These are phyloP conservation scores for Eupithecia subfuscata DNA, from an alignment of 2,888 invertebrate species.

Conservation along the genomic window DNA sequence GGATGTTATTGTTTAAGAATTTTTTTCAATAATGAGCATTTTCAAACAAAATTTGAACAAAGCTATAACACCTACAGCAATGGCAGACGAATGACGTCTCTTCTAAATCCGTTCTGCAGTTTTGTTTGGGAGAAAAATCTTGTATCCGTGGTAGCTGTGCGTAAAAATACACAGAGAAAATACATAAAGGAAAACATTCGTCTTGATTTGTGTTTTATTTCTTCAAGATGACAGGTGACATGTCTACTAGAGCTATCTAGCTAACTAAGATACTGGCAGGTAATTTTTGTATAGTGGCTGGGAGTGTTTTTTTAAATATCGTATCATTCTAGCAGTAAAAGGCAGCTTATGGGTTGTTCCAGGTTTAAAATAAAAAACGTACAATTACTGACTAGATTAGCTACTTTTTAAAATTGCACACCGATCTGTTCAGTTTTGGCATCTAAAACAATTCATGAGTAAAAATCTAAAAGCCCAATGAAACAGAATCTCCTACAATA, in stretches of 20 bases:
- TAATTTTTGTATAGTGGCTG: neutral
- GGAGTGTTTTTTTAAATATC: too few relatives aligned
- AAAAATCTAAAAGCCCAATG: slow-evolving; percentile 5
- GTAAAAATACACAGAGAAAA: slow-evolving; percentile 36
- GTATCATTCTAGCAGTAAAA: neutral
- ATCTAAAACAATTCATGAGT: neutral
- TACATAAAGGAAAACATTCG: slow-evolving; percentile 25
- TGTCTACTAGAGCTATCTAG: neutral
- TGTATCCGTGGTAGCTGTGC: slow-evolving; percentile 41
- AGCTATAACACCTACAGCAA: slow-evolving; percentile 6
- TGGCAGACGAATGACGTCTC: slow-evolving; percentile 37
- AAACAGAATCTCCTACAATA: slow-evolving; percentile 14
- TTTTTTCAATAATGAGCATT: neutral
- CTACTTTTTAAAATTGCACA: neutral
- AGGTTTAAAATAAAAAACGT: neutral
- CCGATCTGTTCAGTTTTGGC: neutral
- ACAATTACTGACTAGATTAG: neutral
- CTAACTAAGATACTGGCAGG: neutral
- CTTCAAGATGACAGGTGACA: neutral
- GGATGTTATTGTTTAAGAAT: neutral
- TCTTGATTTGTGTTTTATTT: slow-evolving; percentile 13
- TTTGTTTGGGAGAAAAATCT: slow-evolving; percentile 41
- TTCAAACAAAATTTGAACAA: slow-evolving; percentile 4
- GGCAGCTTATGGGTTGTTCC: neutral
- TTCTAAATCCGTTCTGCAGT: slow-evolving; percentile 36